phyloP scores from a whole-genome alignment of 2,888 invertebrate genomes.

The Sphecodes monilicornis region DNA sequence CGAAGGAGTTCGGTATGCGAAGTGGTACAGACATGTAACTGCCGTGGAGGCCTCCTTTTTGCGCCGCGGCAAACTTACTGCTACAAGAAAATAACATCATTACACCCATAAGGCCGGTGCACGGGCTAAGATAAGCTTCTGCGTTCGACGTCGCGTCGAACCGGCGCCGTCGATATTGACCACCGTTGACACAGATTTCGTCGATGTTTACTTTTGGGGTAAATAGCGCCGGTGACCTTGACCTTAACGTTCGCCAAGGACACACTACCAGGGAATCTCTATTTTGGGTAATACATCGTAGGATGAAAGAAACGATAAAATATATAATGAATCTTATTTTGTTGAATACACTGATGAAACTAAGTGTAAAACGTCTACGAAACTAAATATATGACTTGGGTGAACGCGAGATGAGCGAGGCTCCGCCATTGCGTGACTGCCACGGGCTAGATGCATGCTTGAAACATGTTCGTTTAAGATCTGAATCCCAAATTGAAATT shows the following conservation, averaged over 20 bases:
- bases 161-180: not conserved
- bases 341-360: not conserved
- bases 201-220: not conserved
- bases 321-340: not conserved
- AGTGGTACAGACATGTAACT: constrained; percentile 74
- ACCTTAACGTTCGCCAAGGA: not conserved
- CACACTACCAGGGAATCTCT: not conserved
- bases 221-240: not conserved
- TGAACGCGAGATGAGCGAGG: not conserved
- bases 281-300: not conserved
- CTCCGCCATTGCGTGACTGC: not conserved
- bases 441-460: not conserved
- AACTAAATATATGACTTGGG: not conserved
- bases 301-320: not conserved
- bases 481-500: not conserved
- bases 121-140: constrained; percentile 38
- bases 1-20: constrained; percentile 72
- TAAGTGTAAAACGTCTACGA: not conserved
- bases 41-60: constrained; percentile 68
- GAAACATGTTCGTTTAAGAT: not conserved
- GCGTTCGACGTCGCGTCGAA: constrained; percentile 10
- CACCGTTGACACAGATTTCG: not conserved
- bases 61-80: constrained; percentile 69
- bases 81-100: constrained; percentile 81
- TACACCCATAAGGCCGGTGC: constrained; percentile 72